Percentiles rank a stretch among this genome's conserved stretches.
phyloP scores from a whole-genome alignment of 2,113 vertebrate species.

The Pipra filicauda region DNA sequence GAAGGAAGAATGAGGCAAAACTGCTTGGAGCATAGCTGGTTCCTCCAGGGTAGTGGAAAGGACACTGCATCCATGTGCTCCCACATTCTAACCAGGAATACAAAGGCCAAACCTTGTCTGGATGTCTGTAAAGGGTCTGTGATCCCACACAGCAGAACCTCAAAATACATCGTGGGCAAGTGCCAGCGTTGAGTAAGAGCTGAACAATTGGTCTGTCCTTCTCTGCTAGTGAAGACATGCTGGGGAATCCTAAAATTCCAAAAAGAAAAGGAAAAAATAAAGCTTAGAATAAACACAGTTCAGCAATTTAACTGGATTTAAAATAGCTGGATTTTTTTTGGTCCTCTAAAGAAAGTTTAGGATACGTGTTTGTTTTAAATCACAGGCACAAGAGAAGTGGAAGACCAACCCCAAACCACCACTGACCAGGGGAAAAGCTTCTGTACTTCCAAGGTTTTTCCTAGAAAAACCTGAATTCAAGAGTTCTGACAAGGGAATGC shows the following conservation, averaged over 20 bases:
- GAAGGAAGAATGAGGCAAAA: background rate
- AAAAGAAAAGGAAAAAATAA: background rate
- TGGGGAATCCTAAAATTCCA: background rate
- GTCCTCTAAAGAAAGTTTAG: background rate
- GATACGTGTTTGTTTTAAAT: background rate
- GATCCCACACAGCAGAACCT: constrained; percentile 87
- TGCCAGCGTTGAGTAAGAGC: constrained; percentile 81
- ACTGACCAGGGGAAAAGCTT: background rate
- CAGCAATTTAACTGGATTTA: background rate
- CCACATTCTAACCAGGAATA: background rate
- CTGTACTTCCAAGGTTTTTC: background rate
- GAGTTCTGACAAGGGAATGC: background rate
- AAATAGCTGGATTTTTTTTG: background rate
- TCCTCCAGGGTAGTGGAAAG: background rate
- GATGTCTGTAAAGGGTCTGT: constrained; percentile 77
- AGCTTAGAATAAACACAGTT: background rate
- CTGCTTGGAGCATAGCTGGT: background rate
- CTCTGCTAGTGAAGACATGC: constrained; percentile 84
- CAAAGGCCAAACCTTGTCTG: constrained; percentile 75
- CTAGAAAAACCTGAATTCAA: background rate
- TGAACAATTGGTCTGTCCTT: constrained; percentile 81
- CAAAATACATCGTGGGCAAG: constrained; percentile 90
- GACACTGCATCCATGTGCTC: background rate
- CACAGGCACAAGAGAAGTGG: background rate
- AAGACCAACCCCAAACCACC: background rate